Evolutionary conservation across 35 echinoderm and acorn worm species (phyloP).

Genomic region (Eucidaris tribuloides): DNA sequence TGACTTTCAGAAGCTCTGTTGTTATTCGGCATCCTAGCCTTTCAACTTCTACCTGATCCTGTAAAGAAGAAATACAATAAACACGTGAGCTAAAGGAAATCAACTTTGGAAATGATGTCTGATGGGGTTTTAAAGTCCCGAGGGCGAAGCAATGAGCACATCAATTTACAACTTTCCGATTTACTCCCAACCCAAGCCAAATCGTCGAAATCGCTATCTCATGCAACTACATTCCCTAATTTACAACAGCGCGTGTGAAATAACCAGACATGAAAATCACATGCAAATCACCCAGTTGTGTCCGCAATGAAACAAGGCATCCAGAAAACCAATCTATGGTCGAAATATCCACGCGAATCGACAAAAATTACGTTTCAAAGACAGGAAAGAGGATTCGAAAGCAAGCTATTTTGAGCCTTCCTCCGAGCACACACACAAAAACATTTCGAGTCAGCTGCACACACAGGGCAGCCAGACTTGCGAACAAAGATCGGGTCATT

Average conservation of each 20-base stretch:
- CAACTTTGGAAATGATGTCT: not conserved
- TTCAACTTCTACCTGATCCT: not conserved
- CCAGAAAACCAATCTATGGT: not conserved
- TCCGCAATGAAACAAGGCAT: not conserved
- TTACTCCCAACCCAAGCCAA: not conserved
- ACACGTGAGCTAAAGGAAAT: not conserved
- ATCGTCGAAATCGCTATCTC: not conserved
- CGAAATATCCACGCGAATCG: not conserved
- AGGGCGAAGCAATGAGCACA: not conserved
- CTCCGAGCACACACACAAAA: constrained; percentile 4
- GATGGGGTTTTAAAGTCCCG: not conserved
- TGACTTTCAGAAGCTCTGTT: constrained; percentile 9
- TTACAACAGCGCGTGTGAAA: not conserved
- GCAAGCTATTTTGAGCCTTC: not conserved
- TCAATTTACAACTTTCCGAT: constrained; percentile 14
- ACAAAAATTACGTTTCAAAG: not conserved
- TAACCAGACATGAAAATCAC: not conserved
- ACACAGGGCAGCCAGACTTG: not conserved
- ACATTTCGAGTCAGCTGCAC: not conserved
- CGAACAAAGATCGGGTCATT: constrained; percentile 9
- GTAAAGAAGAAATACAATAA: not conserved
- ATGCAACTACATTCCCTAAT: not conserved
- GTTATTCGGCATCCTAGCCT: constrained; percentile 28
- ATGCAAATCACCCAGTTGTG: not conserved
- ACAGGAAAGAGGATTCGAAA: not conserved